phyloP scores from a whole-genome alignment of 2,888 invertebrate species.

The Cryptosula pallasiana region DNA sequence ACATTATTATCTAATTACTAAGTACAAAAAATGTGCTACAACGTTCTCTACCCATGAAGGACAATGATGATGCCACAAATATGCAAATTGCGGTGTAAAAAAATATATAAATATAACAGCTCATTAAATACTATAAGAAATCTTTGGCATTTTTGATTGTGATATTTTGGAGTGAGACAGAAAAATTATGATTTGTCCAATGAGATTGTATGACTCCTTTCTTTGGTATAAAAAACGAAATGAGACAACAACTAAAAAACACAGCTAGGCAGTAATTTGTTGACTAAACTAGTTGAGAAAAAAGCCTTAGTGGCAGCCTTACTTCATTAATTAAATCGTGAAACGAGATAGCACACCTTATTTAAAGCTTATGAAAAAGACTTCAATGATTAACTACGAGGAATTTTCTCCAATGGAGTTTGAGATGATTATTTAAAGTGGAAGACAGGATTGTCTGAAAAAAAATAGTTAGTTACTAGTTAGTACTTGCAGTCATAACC shows the following conservation, averaged over 20 bases:
- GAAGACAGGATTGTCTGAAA: no score
- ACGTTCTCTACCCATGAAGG: not conserved
- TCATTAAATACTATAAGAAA: not conserved
- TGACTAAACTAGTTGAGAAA: no score
- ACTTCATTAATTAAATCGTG: not conserved
- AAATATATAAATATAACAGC: not conserved
- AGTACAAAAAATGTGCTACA: no score
- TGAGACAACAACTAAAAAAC: no score
- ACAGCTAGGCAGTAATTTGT: no score
- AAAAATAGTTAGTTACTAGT: no score
- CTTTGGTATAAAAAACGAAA: not conserved
- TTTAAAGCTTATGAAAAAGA: not conserved
- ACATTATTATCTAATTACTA: no score
- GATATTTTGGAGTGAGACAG: not conserved
- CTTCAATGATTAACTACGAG: no score
- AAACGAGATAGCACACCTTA: not conserved
- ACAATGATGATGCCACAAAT: not conserved
- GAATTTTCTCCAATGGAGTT: no score
- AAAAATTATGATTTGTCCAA: not conserved
- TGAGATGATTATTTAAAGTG: no score
- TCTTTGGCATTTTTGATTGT: slow-evolving; percentile 2
- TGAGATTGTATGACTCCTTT: not conserved
- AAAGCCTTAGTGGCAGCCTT: not conserved
- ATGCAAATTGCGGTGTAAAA: not conserved
- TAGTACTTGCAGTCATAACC: slow-evolving; percentile 18